phyloP scores from a whole-genome alignment of 2,113 vertebrate species.

The Anguilla japonica region DNA sequence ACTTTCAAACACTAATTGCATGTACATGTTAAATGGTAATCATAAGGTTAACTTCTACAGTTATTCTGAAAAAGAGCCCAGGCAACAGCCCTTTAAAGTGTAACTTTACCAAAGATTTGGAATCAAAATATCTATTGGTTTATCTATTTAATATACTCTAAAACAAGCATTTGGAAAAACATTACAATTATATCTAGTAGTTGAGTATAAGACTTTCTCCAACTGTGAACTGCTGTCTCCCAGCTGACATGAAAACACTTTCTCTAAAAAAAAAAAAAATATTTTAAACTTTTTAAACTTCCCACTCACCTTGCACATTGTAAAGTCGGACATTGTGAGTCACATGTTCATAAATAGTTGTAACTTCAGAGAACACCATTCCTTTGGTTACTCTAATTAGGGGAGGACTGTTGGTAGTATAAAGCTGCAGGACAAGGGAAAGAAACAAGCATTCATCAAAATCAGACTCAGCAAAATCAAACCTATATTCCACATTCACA shows the following conservation, averaged over 20 bases:
- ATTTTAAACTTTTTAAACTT: background rate
- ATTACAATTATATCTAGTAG: background rate
- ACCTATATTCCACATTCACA: background rate
- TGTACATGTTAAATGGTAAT: background rate
- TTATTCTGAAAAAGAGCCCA: background rate
- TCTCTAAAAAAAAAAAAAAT: too few relatives aligned
- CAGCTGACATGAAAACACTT: background rate
- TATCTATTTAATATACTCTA: background rate
- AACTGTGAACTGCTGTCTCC: background rate
- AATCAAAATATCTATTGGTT: background rate
- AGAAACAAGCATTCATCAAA: background rate
- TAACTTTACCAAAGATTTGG: background rate
- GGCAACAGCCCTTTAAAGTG: background rate
- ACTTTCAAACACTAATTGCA: background rate
- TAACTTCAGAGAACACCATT: constrained; percentile 84
- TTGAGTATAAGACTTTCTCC: background rate
- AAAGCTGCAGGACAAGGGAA: constrained; percentile 64
- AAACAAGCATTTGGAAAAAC: background rate
- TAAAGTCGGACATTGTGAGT: constrained; percentile 80
- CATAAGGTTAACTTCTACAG: background rate
- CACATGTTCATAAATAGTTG: constrained; percentile 77
- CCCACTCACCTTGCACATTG: constrained; percentile 77
- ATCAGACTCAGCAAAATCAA: background rate
- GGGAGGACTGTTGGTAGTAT: constrained; percentile 68
- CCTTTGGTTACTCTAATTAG: constrained; percentile 78